Evolutionary conservation across 2,888 invertebrate genomes (phyloP).

Genomic region (Trachelus troglodyta): DNA sequence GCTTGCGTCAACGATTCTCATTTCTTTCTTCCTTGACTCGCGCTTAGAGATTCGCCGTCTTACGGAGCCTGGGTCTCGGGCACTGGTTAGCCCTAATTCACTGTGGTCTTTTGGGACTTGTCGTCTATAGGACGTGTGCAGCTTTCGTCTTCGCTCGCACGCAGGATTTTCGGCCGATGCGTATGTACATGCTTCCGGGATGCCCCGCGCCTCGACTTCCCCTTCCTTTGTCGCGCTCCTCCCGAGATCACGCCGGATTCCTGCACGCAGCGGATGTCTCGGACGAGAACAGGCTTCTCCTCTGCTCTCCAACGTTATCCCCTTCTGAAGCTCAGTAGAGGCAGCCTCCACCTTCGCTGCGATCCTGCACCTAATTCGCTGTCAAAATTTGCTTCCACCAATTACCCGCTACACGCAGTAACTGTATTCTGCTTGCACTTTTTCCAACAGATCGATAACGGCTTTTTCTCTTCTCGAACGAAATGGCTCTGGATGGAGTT

Average conservation of each 20-base stretch:
- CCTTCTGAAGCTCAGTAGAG: not conserved
- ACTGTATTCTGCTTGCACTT: no score
- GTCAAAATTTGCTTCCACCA: no score
- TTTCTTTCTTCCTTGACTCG: no score
- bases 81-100: no score
- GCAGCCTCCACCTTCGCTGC: not conserved
- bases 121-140: not conserved
- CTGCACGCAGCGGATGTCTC: constrained; percentile 41
- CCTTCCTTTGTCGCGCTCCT: constrained; percentile 4
- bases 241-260: constrained; percentile 31
- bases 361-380: not conserved
- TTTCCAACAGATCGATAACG: no score
- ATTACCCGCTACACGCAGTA: no score
- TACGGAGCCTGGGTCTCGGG: no score
- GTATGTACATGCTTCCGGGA: constrained; percentile 41
- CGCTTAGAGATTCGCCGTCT: no score
- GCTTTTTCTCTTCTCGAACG: no score
- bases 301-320: not conserved
- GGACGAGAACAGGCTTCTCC: not conserved
- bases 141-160: constrained; percentile 13
- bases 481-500: no score
- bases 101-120: no score
- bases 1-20: no score
- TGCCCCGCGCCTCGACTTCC: constrained; percentile 43
- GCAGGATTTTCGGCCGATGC: constrained; percentile 38